phyloP scores from a whole-genome alignment of 2,113 vertebrate species.

The Brachypteracias leptosomus region DNA sequence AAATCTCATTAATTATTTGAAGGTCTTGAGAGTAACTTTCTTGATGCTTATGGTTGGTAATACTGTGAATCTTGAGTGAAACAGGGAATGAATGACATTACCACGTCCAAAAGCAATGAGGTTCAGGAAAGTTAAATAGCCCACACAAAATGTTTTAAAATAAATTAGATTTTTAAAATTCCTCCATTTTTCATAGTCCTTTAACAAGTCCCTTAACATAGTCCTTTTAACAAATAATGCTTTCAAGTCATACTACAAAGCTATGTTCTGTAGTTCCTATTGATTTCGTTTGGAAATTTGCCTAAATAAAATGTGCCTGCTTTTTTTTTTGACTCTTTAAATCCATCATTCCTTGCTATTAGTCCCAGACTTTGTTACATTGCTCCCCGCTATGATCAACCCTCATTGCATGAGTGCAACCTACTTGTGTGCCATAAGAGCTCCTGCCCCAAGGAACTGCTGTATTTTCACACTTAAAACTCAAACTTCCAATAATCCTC shows the following conservation, averaged over 20 bases:
- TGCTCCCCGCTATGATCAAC: neutral
- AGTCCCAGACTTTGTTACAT: neutral
- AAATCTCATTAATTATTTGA: neutral
- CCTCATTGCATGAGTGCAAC: neutral
- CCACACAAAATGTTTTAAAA: neutral
- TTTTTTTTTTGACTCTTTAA: conserved; percentile 18
- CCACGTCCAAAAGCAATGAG: neutral
- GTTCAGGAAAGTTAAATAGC: neutral
- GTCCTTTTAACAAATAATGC: conserved; percentile 28
- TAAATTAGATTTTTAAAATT: neutral
- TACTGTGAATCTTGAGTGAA: neutral
- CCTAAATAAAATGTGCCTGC: neutral
- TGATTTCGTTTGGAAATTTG: conserved; percentile 14
- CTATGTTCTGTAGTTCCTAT: neutral
- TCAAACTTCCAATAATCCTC: neutral
- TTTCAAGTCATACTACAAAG: neutral
- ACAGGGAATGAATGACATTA: neutral
- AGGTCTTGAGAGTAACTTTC: neutral
- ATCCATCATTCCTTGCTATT: conserved; percentile 18
- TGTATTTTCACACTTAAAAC: neutral
- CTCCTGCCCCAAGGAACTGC: neutral
- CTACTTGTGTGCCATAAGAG: neutral
- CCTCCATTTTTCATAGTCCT: neutral
- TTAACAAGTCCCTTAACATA: too few species aligned
- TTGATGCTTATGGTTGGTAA: neutral